Evolutionary conservation across 2,888 invertebrate genomes (phyloP), one percentile per base, ranked within the genome.

Genomic region (Tipula lateralis): DNA sequence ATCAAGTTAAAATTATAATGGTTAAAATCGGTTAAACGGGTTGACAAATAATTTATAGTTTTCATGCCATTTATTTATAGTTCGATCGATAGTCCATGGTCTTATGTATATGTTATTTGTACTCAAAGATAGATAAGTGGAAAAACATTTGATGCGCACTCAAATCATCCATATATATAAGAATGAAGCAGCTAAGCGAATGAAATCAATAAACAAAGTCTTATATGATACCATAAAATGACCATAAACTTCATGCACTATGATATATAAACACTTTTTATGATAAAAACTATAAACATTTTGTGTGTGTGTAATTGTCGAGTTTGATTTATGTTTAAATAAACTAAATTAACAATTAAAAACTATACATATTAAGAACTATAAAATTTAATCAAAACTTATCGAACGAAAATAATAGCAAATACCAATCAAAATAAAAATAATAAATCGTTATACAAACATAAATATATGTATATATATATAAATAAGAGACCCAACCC

Each of bases 41-140:
- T 66, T 66, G 66, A 66, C 66, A 66, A 66, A 66, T 66, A 66
- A 66, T 66, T 66, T 66, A 66, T 66, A 66, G 24, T 66, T 24
- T 24, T 66, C 12, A 66, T 66, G 7, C 24, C 66, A 66, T 66
- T 66, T 66, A 66, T 66, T 24, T 66, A 66, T 66, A 44, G n/a
- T 44, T 44, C 16, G 44, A 16, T 16, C 44, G 16, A 44, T 44
- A 16, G 44, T 44, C n/a, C 44, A 44, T 44, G 44, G 44, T 44
- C 39, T 39, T 39, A 13, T 13, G 2, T 4, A 32, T 32, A 32
- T 32, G 32, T 32, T 4, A 32, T 36, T 9, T 1, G 32, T 32
- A 7, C 5, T 32, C 9, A 36, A 36, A 36, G 9, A 36, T 36
- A 32, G 9, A 12, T 9, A 36, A 36, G 36, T 9, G 6, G 32